These are phyloP conservation scores for Cryptotis parvus DNA, from an alignment of 2,113 vertebrate species.

Conservation along the genomic window DNA sequence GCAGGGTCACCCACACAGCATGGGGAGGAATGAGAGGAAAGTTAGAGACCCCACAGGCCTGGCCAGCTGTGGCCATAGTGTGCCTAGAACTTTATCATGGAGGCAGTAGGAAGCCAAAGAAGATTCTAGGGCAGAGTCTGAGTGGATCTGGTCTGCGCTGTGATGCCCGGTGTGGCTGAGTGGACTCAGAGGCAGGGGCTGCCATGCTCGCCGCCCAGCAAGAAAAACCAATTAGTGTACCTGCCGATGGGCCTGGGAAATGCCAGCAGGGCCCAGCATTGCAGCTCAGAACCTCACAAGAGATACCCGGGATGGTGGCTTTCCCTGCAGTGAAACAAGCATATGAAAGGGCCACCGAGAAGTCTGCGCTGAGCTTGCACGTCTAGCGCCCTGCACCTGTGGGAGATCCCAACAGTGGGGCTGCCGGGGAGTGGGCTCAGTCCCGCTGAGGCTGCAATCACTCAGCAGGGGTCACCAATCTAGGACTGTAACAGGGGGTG, in stretches of 20 bases:
- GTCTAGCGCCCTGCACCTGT: background rate
- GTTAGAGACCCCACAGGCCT: background rate
- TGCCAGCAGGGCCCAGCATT: no score
- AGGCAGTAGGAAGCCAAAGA: constrained; percentile 14
- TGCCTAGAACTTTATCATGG: background rate
- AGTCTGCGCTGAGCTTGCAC: background rate
- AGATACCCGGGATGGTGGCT: no score
- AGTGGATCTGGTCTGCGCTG: background rate
- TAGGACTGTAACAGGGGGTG: background rate
- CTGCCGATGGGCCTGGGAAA: no score
- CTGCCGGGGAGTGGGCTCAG: background rate
- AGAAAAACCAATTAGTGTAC: no score
- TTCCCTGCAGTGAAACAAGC: background rate
- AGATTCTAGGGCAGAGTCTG: background rate
- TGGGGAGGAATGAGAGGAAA: no score
- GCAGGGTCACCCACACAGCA: background rate
- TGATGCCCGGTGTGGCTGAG: no score
- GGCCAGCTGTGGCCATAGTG: no score
- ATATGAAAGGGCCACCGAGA: background rate
- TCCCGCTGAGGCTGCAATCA: background rate
- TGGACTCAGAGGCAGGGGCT: background rate
- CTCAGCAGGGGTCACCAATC: rapidly evolving
- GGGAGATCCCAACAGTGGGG: background rate
- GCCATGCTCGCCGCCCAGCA: background rate
- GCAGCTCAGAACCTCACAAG: no score